Conservation (phyloP, 2,888 invertebrate species). For the Sinodicranocentrus sp. region DNA sequence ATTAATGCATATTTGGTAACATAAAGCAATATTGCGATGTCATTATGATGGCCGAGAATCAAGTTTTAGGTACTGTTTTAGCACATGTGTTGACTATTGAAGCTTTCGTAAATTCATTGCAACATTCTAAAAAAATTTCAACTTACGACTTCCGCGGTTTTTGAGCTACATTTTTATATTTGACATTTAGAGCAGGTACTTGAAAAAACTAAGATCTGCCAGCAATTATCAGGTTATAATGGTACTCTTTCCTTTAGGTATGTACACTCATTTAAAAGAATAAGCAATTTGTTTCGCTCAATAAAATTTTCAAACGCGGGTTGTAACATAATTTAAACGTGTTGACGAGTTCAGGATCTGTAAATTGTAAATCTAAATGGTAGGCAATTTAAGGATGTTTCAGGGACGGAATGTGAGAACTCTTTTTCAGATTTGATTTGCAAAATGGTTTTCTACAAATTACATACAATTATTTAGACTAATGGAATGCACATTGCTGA, state of each 20-base stretch:
- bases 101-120: slow-evolving; percentile 42
- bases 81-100: slow-evolving; percentile 65
- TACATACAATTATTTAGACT: no score
- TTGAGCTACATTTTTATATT: slow-evolving; percentile 47
- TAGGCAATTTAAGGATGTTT: slow-evolving; percentile 58
- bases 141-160: neutral
- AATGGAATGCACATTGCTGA: no score
- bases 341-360: no score
- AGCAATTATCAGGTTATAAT: slow-evolving; percentile 47
- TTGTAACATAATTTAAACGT: no score
- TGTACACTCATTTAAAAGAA: no score
- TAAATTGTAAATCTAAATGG: slow-evolving; percentile 52
- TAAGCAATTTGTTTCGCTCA: no score
- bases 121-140: neutral
- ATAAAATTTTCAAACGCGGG: no score
- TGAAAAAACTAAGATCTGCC: slow-evolving; percentile 53
- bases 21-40: no score
- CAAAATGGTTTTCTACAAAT: neutral
- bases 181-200: slow-evolving; percentile 63
- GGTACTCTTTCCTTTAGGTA: neutral
- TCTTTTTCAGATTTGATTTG: slow-evolving; percentile 28
- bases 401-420: slow-evolving; percentile 61
- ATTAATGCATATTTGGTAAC: no score
- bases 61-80: slow-evolving; percentile 59
- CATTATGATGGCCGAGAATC: no score